These are phyloP conservation scores for Caenorhabditis sp. DNA, from an alignment of 2,888 invertebrate species.

Conservation along the genomic window DNA sequence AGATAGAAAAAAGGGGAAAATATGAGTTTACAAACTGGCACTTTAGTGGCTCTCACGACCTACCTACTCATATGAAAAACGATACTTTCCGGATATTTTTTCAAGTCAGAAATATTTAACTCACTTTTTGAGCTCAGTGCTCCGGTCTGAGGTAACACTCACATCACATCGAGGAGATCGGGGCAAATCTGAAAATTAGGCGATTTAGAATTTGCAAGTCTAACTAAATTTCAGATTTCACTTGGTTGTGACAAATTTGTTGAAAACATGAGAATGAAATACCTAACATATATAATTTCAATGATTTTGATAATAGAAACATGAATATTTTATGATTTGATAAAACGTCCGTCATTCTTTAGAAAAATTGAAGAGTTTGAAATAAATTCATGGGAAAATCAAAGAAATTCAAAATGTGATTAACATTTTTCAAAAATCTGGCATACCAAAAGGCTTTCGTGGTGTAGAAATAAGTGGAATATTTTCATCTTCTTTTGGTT, in stretches of 20 bases:
- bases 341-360: too few species aligned
- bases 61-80: background rate
- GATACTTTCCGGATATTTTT: background rate
- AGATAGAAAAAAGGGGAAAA: background rate
- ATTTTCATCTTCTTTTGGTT: slow-evolving; percentile 11
- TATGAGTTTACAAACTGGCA: background rate
- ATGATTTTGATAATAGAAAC: too few species aligned
- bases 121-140: slow-evolving; percentile 31
- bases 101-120: background rate
- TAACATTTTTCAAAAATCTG: background rate
- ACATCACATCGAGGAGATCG: slow-evolving; percentile 38
- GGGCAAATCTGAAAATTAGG: slow-evolving; percentile 40
- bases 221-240: too few species aligned
- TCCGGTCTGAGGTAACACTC: slow-evolving; percentile 20
- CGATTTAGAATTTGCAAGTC: too few species aligned
- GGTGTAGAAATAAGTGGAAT: slow-evolving; percentile 24
- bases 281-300: too few species aligned
- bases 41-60: background rate
- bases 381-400: too few species aligned
- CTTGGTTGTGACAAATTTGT: too few species aligned
- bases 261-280: too few species aligned
- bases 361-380: too few species aligned
- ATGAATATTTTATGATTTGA: too few species aligned
- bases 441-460: slow-evolving; percentile 28
- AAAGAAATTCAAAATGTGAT: too few species aligned